phyloP scores from a whole-genome alignment of 2,888 invertebrate species.

The Epinotia brunnichana region DNA sequence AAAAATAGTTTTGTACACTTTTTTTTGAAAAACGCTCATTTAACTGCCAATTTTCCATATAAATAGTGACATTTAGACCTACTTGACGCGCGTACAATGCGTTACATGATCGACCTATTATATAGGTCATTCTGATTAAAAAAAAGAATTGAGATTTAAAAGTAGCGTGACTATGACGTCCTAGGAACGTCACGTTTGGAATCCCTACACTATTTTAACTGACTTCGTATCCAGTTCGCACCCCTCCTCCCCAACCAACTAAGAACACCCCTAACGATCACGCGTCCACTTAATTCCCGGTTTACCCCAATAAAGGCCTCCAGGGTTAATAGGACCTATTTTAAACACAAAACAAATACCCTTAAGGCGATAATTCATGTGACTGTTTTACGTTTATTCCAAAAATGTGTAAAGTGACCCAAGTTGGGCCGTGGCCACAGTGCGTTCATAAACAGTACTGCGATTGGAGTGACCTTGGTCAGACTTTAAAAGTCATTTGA shows the following conservation, averaged over 20 bases:
- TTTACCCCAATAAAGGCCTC: conserved; percentile 58
- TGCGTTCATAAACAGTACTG: conserved; percentile 4
- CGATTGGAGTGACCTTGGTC: neutral
- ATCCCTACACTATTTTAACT: neutral
- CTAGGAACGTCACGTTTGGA: no score
- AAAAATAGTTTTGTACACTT: no score
- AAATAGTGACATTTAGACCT: no score
- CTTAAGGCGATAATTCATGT: conserved; percentile 54
- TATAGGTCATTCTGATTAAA: no score
- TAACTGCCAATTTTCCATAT: no score
- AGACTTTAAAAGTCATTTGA: neutral
- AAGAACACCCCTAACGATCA: conserved; percentile 47
- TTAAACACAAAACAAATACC: conserved; percentile 57
- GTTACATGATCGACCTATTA: no score
- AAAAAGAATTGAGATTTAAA: no score
- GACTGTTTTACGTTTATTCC: conserved; percentile 53
- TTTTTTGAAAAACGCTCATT: no score
- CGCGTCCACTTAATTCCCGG: conserved; percentile 57
- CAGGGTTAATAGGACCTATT: conserved; percentile 55
- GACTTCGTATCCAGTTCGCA: neutral
- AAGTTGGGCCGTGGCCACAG: conserved; percentile 49
- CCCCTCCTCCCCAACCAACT: neutral
- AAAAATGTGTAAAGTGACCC: conserved; percentile 56
- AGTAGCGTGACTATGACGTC: no score
- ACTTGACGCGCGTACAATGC: no score